Base-by-base conservation (phyloP, 2,113 vertebrate genomes). In the Oreochromis spilurus region DNA sequence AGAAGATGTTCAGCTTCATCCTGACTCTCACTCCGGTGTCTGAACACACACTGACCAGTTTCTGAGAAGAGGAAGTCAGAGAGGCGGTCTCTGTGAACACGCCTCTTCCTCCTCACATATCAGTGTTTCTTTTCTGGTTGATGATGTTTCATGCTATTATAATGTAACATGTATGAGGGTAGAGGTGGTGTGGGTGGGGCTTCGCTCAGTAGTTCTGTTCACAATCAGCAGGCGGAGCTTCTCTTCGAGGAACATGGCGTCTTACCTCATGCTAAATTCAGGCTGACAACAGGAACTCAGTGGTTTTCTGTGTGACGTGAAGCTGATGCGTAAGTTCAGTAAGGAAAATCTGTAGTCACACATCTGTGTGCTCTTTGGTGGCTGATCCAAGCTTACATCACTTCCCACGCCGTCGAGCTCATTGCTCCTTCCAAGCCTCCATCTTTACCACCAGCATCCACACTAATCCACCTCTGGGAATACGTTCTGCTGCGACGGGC, bases 131-230 rank as follows among this genome's bases (percentile, higher is more conserved):
- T 40, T 40, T 40, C 10, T 11, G 38, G 38, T 52, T 52, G 9
- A 52, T 3, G 17, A 0, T 52, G 48, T 19, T 52, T 52, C 48
- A 3, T 52, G 16, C 16, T 17, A 16, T 50, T 50, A 50, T 17
- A 50, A 50, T 50, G 45, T 8, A 50, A 50, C 45, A 50, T 50
- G 2, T 8, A 50, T 50, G 16, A 50, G 45, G 45, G 45, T 17
- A 50, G 45, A 0, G 7, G 45, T 50, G 14, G 45, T 1, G 48
- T 4, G 48, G 48, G 17, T 8, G 48, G 48, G 1, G 48, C 48
- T 52, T 52, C 48, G 19, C 4, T 52, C 48, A 19, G 48, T 19
- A 2, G 17, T 52, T 9, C 48, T 52, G 48, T 9, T 4, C 48
- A 19, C 48, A 52, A 9, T 52, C 48, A 52, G 4, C 1, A 52